Conservation (phyloP, 2,888 invertebrate species). For the Cryptus viduatorius region DNA sequence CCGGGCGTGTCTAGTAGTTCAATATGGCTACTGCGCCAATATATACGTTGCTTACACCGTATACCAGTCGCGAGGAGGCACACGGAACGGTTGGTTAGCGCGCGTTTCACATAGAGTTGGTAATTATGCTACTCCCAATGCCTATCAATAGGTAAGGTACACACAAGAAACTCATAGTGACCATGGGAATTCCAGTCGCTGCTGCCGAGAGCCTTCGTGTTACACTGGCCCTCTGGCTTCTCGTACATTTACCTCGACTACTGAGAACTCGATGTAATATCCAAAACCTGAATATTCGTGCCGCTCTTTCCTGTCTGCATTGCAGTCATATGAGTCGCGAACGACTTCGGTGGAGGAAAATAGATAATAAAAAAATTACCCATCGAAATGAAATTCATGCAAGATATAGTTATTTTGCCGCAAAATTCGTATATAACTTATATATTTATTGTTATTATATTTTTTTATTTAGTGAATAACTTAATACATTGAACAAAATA, state of each 20-base stretch:
- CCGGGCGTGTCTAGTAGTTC: slow-evolving; percentile 35
- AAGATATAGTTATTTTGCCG: too few relatives aligned
- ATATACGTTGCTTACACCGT: not conserved
- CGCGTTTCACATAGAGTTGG: slow-evolving; percentile 52
- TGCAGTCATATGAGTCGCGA: not conserved
- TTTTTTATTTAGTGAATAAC: too few relatives aligned
- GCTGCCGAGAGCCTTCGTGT: not conserved
- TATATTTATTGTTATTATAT: too few relatives aligned
- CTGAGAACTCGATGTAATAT: not conserved
- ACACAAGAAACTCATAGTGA: not conserved
- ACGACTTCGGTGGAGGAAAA: not conserved
- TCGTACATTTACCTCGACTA: not conserved
- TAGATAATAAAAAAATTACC: not conserved
- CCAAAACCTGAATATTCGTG: not conserved
- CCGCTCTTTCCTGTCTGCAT: not conserved
- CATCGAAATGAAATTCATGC: too few relatives aligned
- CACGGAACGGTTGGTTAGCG: slow-evolving; percentile 18
- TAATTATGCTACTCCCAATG: slow-evolving; percentile 72
- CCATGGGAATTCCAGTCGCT: not conserved
- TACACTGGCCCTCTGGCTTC: not conserved
- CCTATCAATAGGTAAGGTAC: slow-evolving; percentile 31
- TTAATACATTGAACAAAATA: too few relatives aligned
- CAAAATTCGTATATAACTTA: too few relatives aligned
- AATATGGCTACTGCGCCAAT: slow-evolving; percentile 22
- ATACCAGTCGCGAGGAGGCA: slow-evolving; percentile 23